Conservation (phyloP, 2,113 vertebrate genomes). For the Phainopepla nitens region DNA sequence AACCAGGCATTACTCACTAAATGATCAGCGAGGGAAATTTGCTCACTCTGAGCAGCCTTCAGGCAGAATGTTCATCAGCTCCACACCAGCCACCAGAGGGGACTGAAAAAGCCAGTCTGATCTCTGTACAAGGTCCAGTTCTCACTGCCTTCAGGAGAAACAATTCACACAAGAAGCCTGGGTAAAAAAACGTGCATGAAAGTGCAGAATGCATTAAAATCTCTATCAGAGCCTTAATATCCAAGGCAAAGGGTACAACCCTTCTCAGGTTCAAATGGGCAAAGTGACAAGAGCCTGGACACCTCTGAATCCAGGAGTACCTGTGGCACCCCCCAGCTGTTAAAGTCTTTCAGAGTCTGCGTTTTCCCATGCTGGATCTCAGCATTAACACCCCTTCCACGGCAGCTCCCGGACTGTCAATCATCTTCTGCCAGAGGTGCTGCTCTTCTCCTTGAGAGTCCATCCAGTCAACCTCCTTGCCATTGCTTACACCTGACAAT, state of each 20-base stretch:
- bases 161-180: neutral
- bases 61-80: neutral
- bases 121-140: neutral
- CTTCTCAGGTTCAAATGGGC: neutral
- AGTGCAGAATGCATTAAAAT: slow-evolving; percentile 42
- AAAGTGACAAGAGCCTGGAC: neutral
- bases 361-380: slow-evolving; percentile 89
- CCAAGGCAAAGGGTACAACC: neutral
- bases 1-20: neutral
- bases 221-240: neutral
- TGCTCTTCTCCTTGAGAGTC: slow-evolving; percentile 92
- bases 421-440: slow-evolving; percentile 91
- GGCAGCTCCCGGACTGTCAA: slow-evolving; percentile 83
- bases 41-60: neutral
- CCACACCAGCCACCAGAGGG: neutral
- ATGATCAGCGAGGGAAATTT: neutral
- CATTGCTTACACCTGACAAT: slow-evolving; percentile 84
- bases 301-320: neutral
- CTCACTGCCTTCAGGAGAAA: neutral
- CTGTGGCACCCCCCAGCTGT: neutral
- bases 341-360: slow-evolving; percentile 64
- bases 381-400: slow-evolving; percentile 92
- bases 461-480: slow-evolving; percentile 93
- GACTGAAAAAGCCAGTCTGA: neutral
- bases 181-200: neutral